phyloP scores from a whole-genome alignment of 2,113 vertebrate genomes.

The Cariama cristata region DNA sequence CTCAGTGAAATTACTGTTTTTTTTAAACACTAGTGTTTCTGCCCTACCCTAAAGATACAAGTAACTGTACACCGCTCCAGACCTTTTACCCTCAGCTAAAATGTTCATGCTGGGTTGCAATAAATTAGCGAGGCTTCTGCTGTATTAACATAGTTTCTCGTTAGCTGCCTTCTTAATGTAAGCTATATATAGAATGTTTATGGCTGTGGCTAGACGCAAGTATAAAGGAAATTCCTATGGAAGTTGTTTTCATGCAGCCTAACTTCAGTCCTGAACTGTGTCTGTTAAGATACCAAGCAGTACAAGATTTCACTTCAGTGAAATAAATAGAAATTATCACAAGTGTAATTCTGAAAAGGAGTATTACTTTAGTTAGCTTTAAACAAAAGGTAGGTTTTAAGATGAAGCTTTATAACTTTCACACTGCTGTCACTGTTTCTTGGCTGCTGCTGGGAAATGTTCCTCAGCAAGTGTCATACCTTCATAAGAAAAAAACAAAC shows the following conservation, averaged over 20 bases:
- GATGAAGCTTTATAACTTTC: background rate
- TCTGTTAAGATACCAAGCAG: background rate
- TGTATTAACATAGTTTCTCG: background rate
- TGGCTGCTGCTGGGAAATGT: background rate
- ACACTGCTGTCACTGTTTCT: background rate
- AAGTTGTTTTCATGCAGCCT: background rate
- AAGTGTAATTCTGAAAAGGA: background rate
- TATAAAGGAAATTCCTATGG: background rate
- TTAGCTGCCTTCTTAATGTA: background rate
- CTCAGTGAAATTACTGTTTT: accelerated
- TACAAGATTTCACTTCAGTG: background rate
- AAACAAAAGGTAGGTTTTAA: background rate
- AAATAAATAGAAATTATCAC: background rate
- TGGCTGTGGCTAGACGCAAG: background rate
- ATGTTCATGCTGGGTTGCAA: background rate
- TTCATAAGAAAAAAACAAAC: background rate
- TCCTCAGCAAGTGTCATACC: background rate
- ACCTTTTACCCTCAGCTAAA: background rate
- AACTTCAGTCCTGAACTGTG: background rate
- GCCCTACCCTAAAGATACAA: background rate
- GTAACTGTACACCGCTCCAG: background rate
- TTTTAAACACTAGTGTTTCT: background rate
- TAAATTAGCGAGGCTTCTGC: background rate
- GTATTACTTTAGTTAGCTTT: background rate
- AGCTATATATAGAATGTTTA: background rate